A percentile compares a stretch with the other conserved stretches of the same genome.
phyloP scores from a whole-genome alignment of 2,113 vertebrate species.

The Barbus barbus region DNA sequence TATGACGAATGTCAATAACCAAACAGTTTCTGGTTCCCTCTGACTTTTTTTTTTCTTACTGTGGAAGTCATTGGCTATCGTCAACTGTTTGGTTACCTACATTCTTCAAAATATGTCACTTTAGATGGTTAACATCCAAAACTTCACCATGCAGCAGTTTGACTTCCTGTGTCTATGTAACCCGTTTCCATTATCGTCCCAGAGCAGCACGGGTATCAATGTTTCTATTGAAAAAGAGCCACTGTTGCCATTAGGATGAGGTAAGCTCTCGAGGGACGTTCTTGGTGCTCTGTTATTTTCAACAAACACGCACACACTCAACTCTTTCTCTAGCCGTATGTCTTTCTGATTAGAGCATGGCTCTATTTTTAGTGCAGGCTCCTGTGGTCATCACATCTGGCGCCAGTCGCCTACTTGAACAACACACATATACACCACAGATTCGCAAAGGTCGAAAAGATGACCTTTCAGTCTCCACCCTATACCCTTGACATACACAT shows the following conservation, averaged over 20 bases:
- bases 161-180: conserved; percentile 37
- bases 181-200: conserved; percentile 54
- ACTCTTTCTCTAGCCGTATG: conserved; percentile 60
- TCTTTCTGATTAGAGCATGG: conserved; percentile 74
- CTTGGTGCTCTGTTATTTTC: conserved; percentile 48
- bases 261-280: conserved; percentile 71
- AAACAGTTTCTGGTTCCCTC: too few relatives aligned
- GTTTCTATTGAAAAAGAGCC: conserved; percentile 77
- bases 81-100: too few relatives aligned
- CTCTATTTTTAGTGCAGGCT: conserved; percentile 79
- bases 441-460: conserved; percentile 17
- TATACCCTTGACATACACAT: conserved; percentile 1
- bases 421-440: conserved; percentile 52
- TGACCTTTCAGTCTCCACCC: conserved; percentile 28
- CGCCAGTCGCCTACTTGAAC: conserved; percentile 71
- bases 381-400: conserved; percentile 81
- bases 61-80: too few relatives aligned
- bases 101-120: neutral
- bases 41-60: too few relatives aligned
- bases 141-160: neutral
- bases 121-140: conserved; percentile 5
- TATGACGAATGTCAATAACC: too few relatives aligned
- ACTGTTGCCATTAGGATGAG: conserved; percentile 74
- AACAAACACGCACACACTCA: conserved; percentile 56
- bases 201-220: conserved; percentile 68